phyloP scores from a whole-genome alignment of 2,888 invertebrate genomes.

The Endomychus coccineus region DNA sequence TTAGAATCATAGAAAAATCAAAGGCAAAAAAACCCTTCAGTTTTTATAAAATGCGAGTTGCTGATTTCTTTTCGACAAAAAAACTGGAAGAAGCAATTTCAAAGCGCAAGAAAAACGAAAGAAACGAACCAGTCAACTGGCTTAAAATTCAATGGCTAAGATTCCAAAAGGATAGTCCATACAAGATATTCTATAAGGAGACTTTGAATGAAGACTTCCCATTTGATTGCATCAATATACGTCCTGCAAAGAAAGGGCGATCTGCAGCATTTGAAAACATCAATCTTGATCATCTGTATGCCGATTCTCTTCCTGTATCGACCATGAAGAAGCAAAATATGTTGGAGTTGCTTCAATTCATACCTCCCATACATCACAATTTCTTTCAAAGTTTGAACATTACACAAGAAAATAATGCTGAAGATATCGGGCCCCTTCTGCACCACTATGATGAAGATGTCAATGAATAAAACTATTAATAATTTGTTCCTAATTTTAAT shows the following conservation, averaged over 20 bases:
- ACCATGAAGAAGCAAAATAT: constrained; percentile 20
- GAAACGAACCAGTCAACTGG: constrained; percentile 18
- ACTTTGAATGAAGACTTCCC: constrained; percentile 15
- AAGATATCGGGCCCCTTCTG: no score
- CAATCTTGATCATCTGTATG: constrained; percentile 7
- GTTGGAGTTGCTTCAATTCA: constrained; percentile 20
- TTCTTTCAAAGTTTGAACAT: no score
- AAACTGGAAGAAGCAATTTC: constrained; percentile 16
- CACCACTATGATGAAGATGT: no score
- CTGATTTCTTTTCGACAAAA: constrained; percentile 14
- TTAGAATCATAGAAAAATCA: background rate
- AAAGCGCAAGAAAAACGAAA: constrained; percentile 17
- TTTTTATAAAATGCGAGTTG: constrained; percentile 19
- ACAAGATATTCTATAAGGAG: constrained; percentile 17
- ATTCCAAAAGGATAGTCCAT: constrained; percentile 15
- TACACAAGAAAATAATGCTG: no score
- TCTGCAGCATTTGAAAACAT: constrained; percentile 4
- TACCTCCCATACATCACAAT: constrained; percentile 17
- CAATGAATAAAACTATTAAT: no score
- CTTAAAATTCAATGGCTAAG: constrained; percentile 21
- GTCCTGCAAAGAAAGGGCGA: constrained; percentile 4
- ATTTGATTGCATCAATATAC: constrained; percentile 16
- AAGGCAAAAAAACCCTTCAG: no score
- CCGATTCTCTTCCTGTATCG: constrained; percentile 7
- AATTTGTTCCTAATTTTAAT: no score